Percentiles rank a stretch among this genome's conserved stretches.
Evolutionary conservation across 1,140 invertebrate species (phyloP).

Genomic region (Odontomachus brunneus): DNA sequence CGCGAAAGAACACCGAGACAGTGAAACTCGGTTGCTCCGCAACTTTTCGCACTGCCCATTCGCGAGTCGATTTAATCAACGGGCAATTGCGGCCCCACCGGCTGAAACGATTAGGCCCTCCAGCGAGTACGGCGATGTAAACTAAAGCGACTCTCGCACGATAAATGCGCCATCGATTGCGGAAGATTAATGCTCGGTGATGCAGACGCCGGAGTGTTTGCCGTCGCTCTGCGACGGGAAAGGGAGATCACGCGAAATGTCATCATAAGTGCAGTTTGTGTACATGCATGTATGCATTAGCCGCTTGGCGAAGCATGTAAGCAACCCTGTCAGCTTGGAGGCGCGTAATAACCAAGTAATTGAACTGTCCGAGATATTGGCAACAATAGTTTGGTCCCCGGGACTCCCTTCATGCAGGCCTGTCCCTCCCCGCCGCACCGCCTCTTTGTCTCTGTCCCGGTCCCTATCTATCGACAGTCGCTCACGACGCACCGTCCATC

Average conservation of each 20-base stretch:
- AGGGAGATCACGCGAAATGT: slow-evolving; percentile 43
- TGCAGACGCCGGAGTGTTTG: slow-evolving; percentile 39
- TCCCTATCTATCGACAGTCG: slow-evolving; percentile 44
- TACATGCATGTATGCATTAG: slow-evolving; percentile 70
- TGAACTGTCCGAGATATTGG: slow-evolving; percentile 80
- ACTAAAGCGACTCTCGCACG: slow-evolving; percentile 14
- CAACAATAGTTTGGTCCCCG: slow-evolving; percentile 68
- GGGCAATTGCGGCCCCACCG: not conserved
- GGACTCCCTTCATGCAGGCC: slow-evolving; percentile 52
- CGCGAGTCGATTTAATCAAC: slow-evolving; percentile 12
- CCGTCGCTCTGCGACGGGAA: slow-evolving; percentile 28
- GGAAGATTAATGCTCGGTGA: slow-evolving; percentile 50
- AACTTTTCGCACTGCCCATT: not conserved
- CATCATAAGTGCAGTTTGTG: slow-evolving; percentile 60
- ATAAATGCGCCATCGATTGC: slow-evolving; percentile 33
- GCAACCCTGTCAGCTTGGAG: slow-evolving; percentile 77
- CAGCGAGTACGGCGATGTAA: not conserved
- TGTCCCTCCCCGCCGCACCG: slow-evolving; percentile 33
- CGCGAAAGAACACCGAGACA: too few species aligned
- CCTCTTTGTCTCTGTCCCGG: slow-evolving; percentile 47
- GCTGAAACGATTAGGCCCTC: slow-evolving; percentile 27
- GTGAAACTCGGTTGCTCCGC: not conserved
- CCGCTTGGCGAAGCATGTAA: slow-evolving; percentile 75
- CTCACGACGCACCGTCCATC: slow-evolving; percentile 40
- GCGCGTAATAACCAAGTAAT: slow-evolving; percentile 81